These are phyloP conservation scores for Limnephilus rhombicus DNA, from an alignment of 2,888 invertebrate species.

Conservation along the genomic window DNA sequence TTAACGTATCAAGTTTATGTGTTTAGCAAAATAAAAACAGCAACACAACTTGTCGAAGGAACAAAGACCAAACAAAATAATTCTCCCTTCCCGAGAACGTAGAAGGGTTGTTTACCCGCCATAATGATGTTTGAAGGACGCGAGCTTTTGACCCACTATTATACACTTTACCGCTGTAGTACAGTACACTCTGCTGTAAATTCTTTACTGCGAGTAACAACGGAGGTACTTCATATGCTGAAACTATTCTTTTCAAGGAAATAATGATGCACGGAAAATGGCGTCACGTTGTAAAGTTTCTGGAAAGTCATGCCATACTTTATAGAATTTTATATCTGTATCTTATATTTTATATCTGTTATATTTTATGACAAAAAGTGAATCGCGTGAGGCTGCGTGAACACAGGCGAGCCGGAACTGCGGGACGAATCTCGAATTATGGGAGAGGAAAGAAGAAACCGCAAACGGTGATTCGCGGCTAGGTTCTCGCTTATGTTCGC, in stretches of 20 bases:
- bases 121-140: background rate
- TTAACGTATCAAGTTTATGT: background rate
- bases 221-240: background rate
- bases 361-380: background rate
- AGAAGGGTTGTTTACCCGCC: background rate
- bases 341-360: background rate
- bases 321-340: too few relatives aligned
- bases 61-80: background rate
- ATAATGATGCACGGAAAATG: background rate
- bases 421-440: too few relatives aligned
- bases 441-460: too few relatives aligned
- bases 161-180: background rate
- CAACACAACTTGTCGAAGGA: background rate
- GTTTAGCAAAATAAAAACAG: background rate
- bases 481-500: too few relatives aligned
- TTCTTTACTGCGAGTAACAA: background rate
- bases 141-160: background rate
- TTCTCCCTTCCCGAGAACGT: background rate
- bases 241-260: background rate
- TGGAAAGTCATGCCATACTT: background rate
- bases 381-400: background rate
- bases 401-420: too few relatives aligned
- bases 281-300: background rate
- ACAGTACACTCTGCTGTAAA: background rate
- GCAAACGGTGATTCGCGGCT: too few relatives aligned